phyloP scores from a whole-genome alignment of 1,140 invertebrate genomes.

The Agrilus planipennis region DNA sequence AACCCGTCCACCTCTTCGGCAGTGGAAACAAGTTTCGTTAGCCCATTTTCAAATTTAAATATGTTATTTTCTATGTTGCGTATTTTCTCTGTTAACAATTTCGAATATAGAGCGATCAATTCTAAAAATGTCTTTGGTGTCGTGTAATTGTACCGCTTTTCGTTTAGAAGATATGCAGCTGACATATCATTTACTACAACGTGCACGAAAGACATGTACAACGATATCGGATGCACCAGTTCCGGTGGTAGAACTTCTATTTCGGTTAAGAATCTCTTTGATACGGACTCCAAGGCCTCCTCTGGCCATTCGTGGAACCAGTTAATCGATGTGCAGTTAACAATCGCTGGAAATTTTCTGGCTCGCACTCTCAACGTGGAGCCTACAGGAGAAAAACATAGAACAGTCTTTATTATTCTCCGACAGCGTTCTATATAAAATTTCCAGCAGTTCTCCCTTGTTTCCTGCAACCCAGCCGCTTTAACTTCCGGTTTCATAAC shows the following conservation, averaged over 20 bases:
- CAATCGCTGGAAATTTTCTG: slow-evolving; percentile 87
- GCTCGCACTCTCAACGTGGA: slow-evolving; percentile 70
- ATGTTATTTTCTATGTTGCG: slow-evolving; percentile 68
- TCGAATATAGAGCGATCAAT: slow-evolving; percentile 78
- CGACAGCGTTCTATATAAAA: slow-evolving; percentile 89
- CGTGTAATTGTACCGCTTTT: slow-evolving; percentile 89
- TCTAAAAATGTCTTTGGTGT: slow-evolving; percentile 95
- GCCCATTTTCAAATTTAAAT: slow-evolving; percentile 70
- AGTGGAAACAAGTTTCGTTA: slow-evolving; percentile 75
- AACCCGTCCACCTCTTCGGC: slow-evolving; percentile 49
- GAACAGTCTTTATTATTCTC: slow-evolving; percentile 58
- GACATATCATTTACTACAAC: slow-evolving; percentile 80
- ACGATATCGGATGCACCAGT: slow-evolving; percentile 53
- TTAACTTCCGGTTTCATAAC: slow-evolving; percentile 77
- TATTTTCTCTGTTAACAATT: slow-evolving; percentile 67
- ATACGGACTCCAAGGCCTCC: slow-evolving; percentile 82
- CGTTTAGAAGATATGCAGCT: slow-evolving; percentile 67
- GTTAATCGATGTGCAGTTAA: slow-evolving; percentile 85
- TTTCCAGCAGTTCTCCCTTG: slow-evolving; percentile 88
- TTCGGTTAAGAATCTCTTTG: slow-evolving; percentile 66
- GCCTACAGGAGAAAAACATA: slow-evolving; percentile 89
- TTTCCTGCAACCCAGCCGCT: slow-evolving; percentile 68
- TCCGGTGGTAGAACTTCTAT: slow-evolving; percentile 52
- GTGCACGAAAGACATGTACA: slow-evolving; percentile 88
- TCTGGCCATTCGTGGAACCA: slow-evolving; percentile 97